A percentile compares a stretch with the other conserved stretches of the same genome.
phyloP scores from a whole-genome alignment of 2,888 invertebrate genomes.

The Eilema sororculum region DNA sequence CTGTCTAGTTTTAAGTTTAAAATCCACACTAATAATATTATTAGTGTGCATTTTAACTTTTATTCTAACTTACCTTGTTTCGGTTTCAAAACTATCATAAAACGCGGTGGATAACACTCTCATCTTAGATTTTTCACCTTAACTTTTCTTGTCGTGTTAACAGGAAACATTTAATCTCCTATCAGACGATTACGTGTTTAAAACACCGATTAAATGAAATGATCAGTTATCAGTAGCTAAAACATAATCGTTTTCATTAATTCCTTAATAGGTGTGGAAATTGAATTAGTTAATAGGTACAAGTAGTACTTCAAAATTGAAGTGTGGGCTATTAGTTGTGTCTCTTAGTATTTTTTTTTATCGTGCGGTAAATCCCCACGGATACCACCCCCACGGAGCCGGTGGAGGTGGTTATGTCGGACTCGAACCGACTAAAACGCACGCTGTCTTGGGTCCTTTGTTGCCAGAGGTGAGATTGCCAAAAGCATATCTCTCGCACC shows the following conservation, averaged over 20 bases:
- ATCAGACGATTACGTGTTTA: constrained; percentile 13
- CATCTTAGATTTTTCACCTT: background rate
- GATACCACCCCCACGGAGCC: no score
- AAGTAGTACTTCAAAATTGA: constrained; percentile 8
- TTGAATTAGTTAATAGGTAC: constrained; percentile 16
- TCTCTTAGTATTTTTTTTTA: no score
- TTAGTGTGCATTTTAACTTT: background rate
- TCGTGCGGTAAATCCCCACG: no score
- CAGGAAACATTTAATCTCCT: constrained; percentile 5
- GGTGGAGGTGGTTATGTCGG: no score
- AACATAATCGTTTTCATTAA: constrained; percentile 23
- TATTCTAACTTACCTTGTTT: background rate
- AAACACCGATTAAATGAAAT: constrained; percentile 5
- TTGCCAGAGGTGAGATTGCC: no score
- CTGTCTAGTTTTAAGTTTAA: no score
- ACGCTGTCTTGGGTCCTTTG: no score
- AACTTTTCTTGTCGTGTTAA: constrained; percentile 6
- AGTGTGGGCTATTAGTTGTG: constrained; percentile 6
- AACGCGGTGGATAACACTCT: background rate
- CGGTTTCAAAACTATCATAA: background rate
- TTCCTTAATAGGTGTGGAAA: constrained; percentile 21
- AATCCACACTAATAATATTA: background rate
- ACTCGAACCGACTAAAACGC: no score
- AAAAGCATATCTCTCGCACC: no score
- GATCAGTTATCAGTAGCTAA: constrained; percentile 20